Evolutionary conservation across 2,113 vertebrate species (phyloP).

Genomic region (Entomyzon cyanotis): DNA sequence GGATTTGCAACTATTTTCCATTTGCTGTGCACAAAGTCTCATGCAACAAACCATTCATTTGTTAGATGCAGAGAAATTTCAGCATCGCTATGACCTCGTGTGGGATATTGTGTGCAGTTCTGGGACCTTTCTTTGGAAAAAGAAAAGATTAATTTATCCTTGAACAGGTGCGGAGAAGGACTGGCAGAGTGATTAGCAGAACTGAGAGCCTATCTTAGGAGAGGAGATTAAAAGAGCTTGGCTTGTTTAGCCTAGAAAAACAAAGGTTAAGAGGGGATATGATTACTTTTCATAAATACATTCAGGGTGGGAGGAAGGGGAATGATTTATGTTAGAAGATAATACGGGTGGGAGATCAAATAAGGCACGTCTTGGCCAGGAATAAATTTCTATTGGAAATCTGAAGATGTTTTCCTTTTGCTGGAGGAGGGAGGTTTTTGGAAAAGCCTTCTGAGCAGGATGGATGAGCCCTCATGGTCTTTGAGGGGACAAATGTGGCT

Average conservation of each 20-base stretch:
- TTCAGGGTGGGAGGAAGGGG: slow-evolving; percentile 3
- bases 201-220: slow-evolving; percentile 18
- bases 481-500: background rate
- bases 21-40: background rate
- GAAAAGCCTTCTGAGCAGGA: background rate
- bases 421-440: background rate
- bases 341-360: background rate
- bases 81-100: rapidly evolving
- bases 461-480: rapidly evolving
- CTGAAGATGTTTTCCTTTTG: background rate
- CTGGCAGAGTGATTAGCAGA: slow-evolving; percentile 47
- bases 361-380: background rate
- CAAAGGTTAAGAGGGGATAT: slow-evolving; percentile 65
- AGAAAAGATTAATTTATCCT: slow-evolving; percentile 11
- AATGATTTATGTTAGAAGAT: background rate
- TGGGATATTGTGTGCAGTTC: background rate
- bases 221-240: slow-evolving; percentile 63
- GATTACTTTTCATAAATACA: slow-evolving; percentile 60
- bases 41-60: background rate
- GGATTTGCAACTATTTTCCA: background rate
- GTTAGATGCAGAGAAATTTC: background rate
- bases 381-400: background rate
- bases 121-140: background rate
- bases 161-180: slow-evolving; percentile 18
- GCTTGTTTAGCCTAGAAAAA: slow-evolving; percentile 59